Evolutionary conservation across 2,797 vertebrate genomes (phyloP).

Genomic region (Anolis apletophallus): DNA sequence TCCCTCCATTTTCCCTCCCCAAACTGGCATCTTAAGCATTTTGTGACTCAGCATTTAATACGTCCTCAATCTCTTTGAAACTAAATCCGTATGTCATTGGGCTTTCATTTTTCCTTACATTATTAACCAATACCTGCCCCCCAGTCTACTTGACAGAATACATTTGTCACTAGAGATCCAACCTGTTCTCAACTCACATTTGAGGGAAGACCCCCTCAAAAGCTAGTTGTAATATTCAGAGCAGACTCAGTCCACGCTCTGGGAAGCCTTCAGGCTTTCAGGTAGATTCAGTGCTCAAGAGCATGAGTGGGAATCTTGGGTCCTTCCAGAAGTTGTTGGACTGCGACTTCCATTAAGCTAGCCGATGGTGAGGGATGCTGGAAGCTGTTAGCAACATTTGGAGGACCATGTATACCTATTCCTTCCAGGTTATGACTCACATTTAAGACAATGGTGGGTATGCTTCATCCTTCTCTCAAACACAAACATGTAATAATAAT

Average conservation of each 20-base stretch:
- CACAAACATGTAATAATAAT: too few relatives aligned
- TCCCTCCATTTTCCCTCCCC: too few relatives aligned
- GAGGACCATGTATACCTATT: background rate
- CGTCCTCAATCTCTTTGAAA: background rate
- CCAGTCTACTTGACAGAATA: background rate
- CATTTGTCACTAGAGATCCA: background rate
- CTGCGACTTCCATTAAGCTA: background rate
- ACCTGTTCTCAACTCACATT: too few relatives aligned
- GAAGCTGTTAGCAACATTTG: background rate
- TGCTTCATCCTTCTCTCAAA: background rate
- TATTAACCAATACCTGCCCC: background rate
- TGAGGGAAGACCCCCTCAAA: background rate
- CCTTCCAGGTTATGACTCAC: background rate
- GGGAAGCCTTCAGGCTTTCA: background rate
- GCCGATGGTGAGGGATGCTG: background rate
- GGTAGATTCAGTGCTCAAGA: background rate
- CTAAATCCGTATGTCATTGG: background rate
- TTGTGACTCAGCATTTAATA: background rate
- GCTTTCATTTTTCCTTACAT: background rate
- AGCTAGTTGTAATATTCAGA: background rate
- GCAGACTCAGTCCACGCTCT: background rate
- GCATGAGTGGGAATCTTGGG: background rate
- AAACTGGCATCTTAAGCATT: background rate
- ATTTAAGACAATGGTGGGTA: background rate
- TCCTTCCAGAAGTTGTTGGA: background rate